Percentiles rank a stretch among this genome's conserved stretches.
phyloP scores from a whole-genome alignment of 2,797 vertebrate species.

The Lycodopsis pacificus region DNA sequence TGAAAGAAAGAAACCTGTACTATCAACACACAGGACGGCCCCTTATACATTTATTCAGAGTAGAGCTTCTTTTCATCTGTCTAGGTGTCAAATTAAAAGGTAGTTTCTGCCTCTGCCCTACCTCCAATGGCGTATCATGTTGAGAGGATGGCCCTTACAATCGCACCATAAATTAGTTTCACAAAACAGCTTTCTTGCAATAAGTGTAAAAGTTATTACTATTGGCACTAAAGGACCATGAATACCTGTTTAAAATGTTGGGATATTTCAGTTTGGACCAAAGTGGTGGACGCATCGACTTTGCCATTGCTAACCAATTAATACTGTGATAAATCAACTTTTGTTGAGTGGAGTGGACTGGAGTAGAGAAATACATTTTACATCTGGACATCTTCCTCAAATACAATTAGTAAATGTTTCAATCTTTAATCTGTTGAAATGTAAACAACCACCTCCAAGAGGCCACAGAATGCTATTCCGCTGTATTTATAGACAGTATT shows the following conservation, averaged over 20 bases:
- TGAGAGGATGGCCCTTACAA: neutral
- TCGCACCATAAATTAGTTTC: neutral
- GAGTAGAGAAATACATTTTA: neutral
- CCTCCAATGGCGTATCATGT: neutral
- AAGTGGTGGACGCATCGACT: neutral
- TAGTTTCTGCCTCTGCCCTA: neutral
- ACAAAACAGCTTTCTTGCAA: neutral
- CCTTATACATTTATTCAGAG: neutral
- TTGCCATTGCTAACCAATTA: neutral
- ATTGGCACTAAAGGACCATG: neutral
- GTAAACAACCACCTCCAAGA: neutral
- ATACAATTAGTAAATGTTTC: neutral
- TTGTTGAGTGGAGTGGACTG: neutral
- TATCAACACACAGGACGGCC: neutral
- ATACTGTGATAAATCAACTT: neutral
- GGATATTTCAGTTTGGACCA: neutral
- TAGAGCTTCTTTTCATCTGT: neutral
- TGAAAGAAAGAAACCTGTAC: neutral
- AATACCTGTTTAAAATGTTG: neutral
- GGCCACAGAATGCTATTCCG: neutral
- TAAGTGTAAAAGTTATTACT: neutral
- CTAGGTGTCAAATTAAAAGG: neutral
- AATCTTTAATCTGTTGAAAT: neutral
- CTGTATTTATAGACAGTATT: neutral
- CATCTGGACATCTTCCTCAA: neutral